phyloP scores from a whole-genome alignment of 2,888 invertebrate genomes.

The Lagria hirta region DNA sequence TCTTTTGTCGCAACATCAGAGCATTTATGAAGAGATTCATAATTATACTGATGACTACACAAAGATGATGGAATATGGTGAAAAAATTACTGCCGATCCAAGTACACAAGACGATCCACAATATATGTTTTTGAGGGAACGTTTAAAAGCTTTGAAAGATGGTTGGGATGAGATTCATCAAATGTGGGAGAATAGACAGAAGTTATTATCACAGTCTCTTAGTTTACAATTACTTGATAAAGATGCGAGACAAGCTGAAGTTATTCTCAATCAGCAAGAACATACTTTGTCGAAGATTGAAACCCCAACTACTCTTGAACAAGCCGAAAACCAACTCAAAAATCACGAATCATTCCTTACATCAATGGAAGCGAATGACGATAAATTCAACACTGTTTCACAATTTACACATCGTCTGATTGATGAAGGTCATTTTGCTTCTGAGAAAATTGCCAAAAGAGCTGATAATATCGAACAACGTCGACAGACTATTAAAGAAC shows the following conservation, averaged over 20 bases:
- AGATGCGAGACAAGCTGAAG: conserved; percentile 97
- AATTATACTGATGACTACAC: conserved; percentile 98
- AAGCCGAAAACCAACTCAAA: conserved; percentile 96
- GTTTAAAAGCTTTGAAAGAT: conserved; percentile 95
- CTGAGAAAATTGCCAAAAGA: conserved; percentile 95
- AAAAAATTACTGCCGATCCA: conserved; percentile 85
- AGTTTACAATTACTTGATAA: conserved; percentile 94
- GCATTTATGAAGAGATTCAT: conserved; percentile 98
- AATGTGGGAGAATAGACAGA: conserved; percentile 99
- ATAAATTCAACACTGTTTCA: conserved; percentile 95
- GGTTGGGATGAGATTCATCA: conserved; percentile 99
- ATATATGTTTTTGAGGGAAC: conserved; percentile 99
- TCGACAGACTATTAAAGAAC: conserved; percentile 83
- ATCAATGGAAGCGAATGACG: conserved; percentile 99
- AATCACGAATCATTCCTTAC: conserved; percentile 98
- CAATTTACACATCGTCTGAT: conserved; percentile 89
- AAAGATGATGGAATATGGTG: conserved; percentile 98
- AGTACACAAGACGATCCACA: conserved; percentile 94
- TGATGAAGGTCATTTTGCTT: conserved; percentile 93
- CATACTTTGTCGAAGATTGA: conserved; percentile 97
- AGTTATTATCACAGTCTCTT: conserved; percentile 89
- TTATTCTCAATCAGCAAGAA: conserved; percentile 96
- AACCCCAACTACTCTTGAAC: conserved; percentile 89
- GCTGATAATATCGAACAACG: conserved; percentile 92
- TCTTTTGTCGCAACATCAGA: conserved; percentile 94